Percentiles rank a stretch among this genome's conserved stretches.
These are phyloP conservation scores for Cryptus viduatorius DNA, from an alignment of 2,888 invertebrate genomes.

Conservation along the genomic window DNA sequence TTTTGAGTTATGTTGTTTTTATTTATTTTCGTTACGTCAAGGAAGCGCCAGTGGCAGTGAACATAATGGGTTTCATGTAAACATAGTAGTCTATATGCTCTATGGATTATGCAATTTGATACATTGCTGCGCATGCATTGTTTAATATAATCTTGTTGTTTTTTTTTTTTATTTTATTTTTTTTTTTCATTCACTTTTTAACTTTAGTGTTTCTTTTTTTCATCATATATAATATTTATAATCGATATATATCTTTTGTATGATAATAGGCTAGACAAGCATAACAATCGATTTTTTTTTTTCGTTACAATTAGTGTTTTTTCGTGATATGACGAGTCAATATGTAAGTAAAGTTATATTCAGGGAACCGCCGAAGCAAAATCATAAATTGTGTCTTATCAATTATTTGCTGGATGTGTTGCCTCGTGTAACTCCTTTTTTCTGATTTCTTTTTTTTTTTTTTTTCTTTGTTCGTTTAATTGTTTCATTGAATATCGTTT, in stretches of 20 bases:
- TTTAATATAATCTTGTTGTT: slow-evolving; percentile 75
- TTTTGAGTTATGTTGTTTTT: slow-evolving; percentile 70
- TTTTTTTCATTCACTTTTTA: slow-evolving; percentile 72
- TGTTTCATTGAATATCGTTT: slow-evolving; percentile 47
- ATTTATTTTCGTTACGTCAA: slow-evolving; percentile 71
- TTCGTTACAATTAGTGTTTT: slow-evolving; percentile 72
- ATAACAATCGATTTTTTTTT: slow-evolving; percentile 79
- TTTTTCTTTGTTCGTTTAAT: slow-evolving; percentile 55
- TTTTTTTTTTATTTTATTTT: slow-evolving; percentile 73
- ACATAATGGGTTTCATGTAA: slow-evolving; percentile 79
- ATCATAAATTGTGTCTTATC: slow-evolving; percentile 78
- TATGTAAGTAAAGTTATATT: slow-evolving; percentile 79
- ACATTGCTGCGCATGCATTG: slow-evolving; percentile 83
- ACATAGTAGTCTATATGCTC: slow-evolving; percentile 73
- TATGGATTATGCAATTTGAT: slow-evolving; percentile 83
- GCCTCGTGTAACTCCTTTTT: slow-evolving; percentile 16
- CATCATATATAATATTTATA: slow-evolving; percentile 74
- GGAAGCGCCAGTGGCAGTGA: slow-evolving; percentile 82
- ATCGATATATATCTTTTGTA: slow-evolving; percentile 68
- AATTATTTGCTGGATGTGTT: slow-evolving; percentile 49
- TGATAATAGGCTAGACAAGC: slow-evolving; percentile 79
- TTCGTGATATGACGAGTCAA: slow-evolving; percentile 83
- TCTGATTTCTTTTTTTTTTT: slow-evolving; percentile 35
- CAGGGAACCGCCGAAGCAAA: slow-evolving; percentile 79
- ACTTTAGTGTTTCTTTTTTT: slow-evolving; percentile 68